Percentiles rank a stretch among this genome's conserved stretches.
Evolutionary conservation across 2,797 vertebrate species (phyloP).

Genomic region (Hydrophis major): DNA sequence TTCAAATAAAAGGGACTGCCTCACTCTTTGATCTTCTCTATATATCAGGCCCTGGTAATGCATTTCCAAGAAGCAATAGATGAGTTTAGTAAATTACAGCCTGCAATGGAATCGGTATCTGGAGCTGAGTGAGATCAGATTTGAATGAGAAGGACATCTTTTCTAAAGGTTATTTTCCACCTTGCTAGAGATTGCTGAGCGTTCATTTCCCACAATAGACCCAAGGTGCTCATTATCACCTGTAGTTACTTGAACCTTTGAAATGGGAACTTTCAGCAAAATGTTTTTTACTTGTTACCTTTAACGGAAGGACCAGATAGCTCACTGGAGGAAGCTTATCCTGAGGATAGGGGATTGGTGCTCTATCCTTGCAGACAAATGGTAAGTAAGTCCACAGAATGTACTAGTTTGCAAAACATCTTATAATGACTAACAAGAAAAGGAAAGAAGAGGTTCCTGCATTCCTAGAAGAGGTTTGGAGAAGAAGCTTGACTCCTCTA

Average conservation of each 20-base stretch:
- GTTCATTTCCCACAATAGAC: constrained; percentile 1
- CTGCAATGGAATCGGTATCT: constrained; percentile 56
- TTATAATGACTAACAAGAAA: background rate
- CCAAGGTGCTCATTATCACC: background rate
- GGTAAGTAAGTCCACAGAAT: background rate
- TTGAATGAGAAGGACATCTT: constrained; percentile 44
- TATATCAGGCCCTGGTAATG: constrained; percentile 72
- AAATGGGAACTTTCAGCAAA: background rate
- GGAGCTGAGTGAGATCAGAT: constrained; percentile 37
- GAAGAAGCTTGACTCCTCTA: no score
- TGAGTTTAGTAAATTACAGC: constrained; percentile 75
- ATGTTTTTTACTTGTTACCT: background rate
- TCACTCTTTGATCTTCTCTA: constrained; percentile 73
- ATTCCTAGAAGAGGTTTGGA: background rate
- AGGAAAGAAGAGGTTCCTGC: background rate
- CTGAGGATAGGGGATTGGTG: background rate
- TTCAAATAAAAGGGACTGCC: constrained; percentile 68
- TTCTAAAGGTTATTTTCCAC: constrained; percentile 47
- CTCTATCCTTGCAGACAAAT: background rate
- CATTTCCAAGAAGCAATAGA: constrained; percentile 69
- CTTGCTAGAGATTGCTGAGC: constrained; percentile 44
- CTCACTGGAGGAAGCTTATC: background rate
- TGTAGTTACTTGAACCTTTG: background rate
- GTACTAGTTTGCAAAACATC: background rate
- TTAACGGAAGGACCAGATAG: background rate